Percentiles rank a stretch among this genome's conserved stretches.
phyloP scores from a whole-genome alignment of 2,113 vertebrate genomes.

The Cololabis saira region DNA sequence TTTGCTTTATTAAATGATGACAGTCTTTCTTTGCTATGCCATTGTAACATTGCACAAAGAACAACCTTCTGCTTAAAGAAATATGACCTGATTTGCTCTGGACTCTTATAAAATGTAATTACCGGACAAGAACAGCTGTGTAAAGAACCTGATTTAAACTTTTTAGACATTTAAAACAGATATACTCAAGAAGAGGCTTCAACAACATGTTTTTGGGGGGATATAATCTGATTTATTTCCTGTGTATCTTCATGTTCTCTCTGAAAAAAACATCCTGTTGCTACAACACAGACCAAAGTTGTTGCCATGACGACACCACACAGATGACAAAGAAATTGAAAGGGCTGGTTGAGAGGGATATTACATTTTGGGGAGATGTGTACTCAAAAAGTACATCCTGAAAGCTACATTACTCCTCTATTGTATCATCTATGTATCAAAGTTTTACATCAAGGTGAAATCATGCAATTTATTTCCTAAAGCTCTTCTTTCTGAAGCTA shows the following conservation, averaged over 20 bases:
- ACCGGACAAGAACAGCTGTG: background rate
- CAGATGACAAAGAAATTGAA: slow-evolving; percentile 19
- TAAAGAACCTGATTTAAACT: background rate
- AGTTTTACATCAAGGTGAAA: slow-evolving; percentile 48
- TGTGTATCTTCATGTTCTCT: background rate
- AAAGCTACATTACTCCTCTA: slow-evolving; percentile 17
- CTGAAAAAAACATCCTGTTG: slow-evolving; percentile 12
- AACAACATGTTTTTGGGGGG: background rate
- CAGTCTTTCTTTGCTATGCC: slow-evolving; percentile 8
- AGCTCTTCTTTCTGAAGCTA: slow-evolving; percentile 29
- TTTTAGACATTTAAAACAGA: slow-evolving; percentile 5
- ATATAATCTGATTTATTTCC: too few relatives aligned
- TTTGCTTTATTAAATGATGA: background rate
- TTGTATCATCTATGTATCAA: slow-evolving; percentile 22
- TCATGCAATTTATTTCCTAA: slow-evolving; percentile 28
- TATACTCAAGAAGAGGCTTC: slow-evolving; percentile 1
- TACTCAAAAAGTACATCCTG: slow-evolving; percentile 17
- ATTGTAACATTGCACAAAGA: slow-evolving; percentile 15
- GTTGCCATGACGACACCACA: slow-evolving; percentile 46
- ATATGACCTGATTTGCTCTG: slow-evolving; percentile 27
- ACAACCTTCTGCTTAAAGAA: background rate
- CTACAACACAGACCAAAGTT: slow-evolving; percentile 12
- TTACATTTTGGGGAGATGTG: slow-evolving; percentile 14
- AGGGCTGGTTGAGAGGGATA: slow-evolving; percentile 4
- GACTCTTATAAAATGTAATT: slow-evolving; percentile 21